These are phyloP conservation scores for Porites evermanni DNA, from an alignment of 92 coral and sea anemone species.

Conservation along the genomic window DNA sequence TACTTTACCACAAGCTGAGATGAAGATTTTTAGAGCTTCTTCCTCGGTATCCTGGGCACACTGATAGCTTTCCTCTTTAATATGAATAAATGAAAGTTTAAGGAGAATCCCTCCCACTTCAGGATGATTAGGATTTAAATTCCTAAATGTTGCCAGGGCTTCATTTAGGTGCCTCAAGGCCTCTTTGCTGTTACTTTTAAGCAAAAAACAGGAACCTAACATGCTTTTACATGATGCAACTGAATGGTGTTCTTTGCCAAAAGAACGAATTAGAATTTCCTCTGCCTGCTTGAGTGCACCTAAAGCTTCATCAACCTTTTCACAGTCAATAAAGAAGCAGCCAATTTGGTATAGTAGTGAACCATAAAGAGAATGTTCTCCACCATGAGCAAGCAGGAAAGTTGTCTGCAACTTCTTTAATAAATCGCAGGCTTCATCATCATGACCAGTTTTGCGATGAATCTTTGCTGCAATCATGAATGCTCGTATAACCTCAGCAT, in stretches of 20 bases:
- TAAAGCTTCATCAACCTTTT: background rate
- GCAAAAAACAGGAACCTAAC: conserved; percentile 16
- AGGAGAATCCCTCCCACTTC: conserved; percentile 13
- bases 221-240: conserved; percentile 21
- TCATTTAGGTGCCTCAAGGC: conserved; percentile 1
- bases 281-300: conserved; percentile 3
- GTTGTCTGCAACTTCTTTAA: background rate
- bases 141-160: background rate
- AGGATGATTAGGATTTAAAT: conserved; percentile 6
- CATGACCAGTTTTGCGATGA: background rate
- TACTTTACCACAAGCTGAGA: conserved; percentile 12
- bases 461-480: conserved; percentile 17
- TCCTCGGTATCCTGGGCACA: background rate
- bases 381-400: background rate
- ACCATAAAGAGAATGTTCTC: conserved; percentile 8
- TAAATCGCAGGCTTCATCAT: conserved; percentile 16
- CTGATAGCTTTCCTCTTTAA: conserved; percentile 1
- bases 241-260: conserved; percentile 14
- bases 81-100: background rate
- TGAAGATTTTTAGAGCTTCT: conserved; percentile 1
- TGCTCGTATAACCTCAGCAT: conserved; percentile 11
- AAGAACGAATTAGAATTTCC: background rate
- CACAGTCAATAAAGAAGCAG: background rate
- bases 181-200: background rate
- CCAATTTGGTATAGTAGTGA: conserved; percentile 17